A percentile compares a stretch with the other conserved stretches of the same genome.
Conservation (phyloP, 2,888 invertebrate species). For the Orthosia gothica region DNA sequence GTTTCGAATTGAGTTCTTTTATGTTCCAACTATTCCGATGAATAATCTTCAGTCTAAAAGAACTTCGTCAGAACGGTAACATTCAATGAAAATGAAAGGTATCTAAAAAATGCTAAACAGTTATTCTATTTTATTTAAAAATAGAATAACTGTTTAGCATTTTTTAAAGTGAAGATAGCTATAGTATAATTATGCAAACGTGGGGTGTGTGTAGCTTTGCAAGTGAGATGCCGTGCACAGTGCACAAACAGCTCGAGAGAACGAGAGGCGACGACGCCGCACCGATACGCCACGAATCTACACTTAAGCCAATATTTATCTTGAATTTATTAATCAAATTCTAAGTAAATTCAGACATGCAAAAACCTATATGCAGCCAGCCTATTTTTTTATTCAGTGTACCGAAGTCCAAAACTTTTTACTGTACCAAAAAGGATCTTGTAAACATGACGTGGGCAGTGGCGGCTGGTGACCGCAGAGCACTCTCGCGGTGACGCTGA, state of each 20-base stretch:
- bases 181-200: conserved; percentile 51
- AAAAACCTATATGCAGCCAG: conserved; percentile 1
- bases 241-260: conserved; percentile 42
- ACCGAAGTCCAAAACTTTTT: conserved; percentile 23
- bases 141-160: conserved; percentile 21
- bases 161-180: conserved; percentile 37
- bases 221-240: conserved; percentile 47
- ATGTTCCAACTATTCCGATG: conserved; percentile 50
- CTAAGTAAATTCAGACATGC: neutral
- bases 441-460: conserved; percentile 39
- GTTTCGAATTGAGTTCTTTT: conserved; percentile 51
- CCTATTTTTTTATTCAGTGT: conserved; percentile 19
- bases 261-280: conserved; percentile 1
- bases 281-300: conserved; percentile 32
- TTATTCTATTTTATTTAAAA: neutral
- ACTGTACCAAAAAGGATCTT: conserved; percentile 32
- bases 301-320: conserved; percentile 28
- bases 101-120: too few species aligned
- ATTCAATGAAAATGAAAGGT: conserved; percentile 44
- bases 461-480: conserved; percentile 39
- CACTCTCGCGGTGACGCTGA: conserved; percentile 33
- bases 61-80: conserved; percentile 37
- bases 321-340: conserved; percentile 35
- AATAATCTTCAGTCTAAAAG: conserved; percentile 54
- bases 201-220: conserved; percentile 43